phyloP scores from a whole-genome alignment of 2,797 vertebrate genomes.

The Hippocampus kuda region DNA sequence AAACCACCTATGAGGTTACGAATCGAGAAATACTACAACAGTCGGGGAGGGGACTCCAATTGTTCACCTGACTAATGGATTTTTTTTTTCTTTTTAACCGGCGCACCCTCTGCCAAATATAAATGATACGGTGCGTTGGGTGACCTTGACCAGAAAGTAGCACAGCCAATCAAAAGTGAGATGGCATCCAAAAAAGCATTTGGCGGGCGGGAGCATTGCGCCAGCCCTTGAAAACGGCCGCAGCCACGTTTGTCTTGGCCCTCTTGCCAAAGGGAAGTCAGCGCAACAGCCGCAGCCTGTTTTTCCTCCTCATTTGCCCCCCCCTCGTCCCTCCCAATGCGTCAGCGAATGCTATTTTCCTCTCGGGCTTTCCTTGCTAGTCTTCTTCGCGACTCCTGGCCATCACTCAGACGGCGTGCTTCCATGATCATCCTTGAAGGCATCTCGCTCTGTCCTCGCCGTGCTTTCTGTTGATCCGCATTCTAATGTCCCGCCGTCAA shows the following conservation, averaged over 20 bases:
- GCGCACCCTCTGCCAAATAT: no score
- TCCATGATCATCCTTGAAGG: neutral
- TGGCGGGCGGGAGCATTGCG: no score
- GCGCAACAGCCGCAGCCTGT: neutral
- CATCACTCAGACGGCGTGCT: neutral
- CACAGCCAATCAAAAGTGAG: no score
- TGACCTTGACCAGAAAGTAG: no score
- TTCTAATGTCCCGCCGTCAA: conserved; percentile 30
- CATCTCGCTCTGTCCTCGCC: neutral
- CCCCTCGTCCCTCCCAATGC: neutral
- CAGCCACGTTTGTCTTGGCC: no score
- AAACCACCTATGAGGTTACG: neutral
- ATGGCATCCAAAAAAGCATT: no score
- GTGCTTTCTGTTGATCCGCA: conserved; percentile 10
- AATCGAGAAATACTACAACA: neutral
- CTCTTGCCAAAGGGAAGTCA: neutral
- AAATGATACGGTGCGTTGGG: no score
- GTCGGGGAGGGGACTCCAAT: no score
- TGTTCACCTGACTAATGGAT: no score
- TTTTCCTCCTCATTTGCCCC: neutral
- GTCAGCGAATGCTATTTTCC: neutral
- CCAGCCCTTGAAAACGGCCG: no score
- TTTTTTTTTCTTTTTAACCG: no score
- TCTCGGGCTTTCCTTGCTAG: neutral
- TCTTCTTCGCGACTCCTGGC: neutral